Evolutionary conservation across 2,797 vertebrate species (phyloP).

Genomic region (Cuculus canorus): DNA sequence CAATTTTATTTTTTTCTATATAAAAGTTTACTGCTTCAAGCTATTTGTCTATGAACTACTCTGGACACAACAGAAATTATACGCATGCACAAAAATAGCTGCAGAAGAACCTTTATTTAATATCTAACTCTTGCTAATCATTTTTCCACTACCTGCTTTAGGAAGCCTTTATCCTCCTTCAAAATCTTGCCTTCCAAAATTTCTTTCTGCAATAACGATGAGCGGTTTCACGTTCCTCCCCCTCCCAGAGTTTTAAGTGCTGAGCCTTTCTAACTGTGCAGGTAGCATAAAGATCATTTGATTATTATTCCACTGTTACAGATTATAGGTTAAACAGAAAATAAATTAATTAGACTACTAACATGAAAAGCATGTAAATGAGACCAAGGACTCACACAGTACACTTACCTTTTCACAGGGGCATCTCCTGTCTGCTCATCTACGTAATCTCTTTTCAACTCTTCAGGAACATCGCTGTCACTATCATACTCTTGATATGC

Average conservation of each 20-base stretch:
- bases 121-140: neutral
- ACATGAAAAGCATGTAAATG: neutral
- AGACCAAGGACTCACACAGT: neutral
- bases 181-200: neutral
- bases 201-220: neutral
- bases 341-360: neutral
- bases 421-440: constrained; percentile 96
- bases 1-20: neutral
- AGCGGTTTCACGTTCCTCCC: neutral
- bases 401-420: constrained; percentile 89
- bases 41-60: neutral
- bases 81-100: neutral
- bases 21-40: neutral
- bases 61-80: neutral
- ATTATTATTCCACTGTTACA: neutral
- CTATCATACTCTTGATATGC: constrained; percentile 98
- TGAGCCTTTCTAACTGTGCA: neutral
- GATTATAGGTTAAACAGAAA: neutral
- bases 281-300: neutral
- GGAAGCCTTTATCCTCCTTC: neutral
- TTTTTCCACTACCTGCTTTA: neutral
- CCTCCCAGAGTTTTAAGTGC: neutral
- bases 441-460: constrained; percentile 95
- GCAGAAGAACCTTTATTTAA: neutral
- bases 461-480: constrained; percentile 96